Conservation (phyloP, 2,888 invertebrate species). For the Eristalis tenax region DNA sequence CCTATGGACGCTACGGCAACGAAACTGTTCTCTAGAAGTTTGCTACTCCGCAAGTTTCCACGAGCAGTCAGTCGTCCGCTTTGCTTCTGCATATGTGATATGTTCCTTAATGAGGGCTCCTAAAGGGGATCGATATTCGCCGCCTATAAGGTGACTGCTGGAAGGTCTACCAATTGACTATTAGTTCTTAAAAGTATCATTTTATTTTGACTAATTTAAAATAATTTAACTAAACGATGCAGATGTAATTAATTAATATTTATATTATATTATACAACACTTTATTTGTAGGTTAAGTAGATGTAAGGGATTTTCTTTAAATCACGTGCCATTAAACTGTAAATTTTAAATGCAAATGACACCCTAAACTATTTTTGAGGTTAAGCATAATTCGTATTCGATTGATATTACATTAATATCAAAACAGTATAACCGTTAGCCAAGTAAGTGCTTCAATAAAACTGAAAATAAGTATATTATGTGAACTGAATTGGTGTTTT, state of each 20-base stretch:
- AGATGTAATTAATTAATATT: slow-evolving; percentile 26
- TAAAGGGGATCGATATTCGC: slow-evolving; percentile 43
- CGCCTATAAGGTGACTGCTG: slow-evolving; percentile 60
- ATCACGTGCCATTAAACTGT: slow-evolving; percentile 61
- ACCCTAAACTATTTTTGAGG: slow-evolving; percentile 25
- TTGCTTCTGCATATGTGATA: slow-evolving; percentile 57
- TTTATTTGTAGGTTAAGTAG: neutral
- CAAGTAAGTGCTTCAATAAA: slow-evolving; percentile 40
- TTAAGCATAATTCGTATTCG: slow-evolving; percentile 5
- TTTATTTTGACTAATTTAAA: slow-evolving; percentile 33
- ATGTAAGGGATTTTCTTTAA: slow-evolving; percentile 16
- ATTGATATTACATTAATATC: slow-evolving; percentile 71
- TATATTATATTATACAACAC: slow-evolving; percentile 1
- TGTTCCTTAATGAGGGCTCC: slow-evolving; percentile 56
- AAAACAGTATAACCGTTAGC: slow-evolving; percentile 20
- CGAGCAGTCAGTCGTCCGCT: slow-evolving; percentile 25
- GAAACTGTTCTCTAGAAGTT: slow-evolving; percentile 78
- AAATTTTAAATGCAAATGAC: slow-evolving; percentile 47
- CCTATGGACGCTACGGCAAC: slow-evolving; percentile 76
- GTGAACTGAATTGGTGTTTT: neutral
- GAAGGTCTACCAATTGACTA: slow-evolving; percentile 54
- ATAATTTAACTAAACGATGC: slow-evolving; percentile 10
- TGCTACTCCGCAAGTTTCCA: neutral
- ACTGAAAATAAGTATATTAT: slow-evolving; percentile 35
- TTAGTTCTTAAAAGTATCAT: slow-evolving; percentile 60